Evolutionary conservation across 2,113 vertebrate genomes (phyloP).

Genomic region (Psittacula cyanocephala): DNA sequence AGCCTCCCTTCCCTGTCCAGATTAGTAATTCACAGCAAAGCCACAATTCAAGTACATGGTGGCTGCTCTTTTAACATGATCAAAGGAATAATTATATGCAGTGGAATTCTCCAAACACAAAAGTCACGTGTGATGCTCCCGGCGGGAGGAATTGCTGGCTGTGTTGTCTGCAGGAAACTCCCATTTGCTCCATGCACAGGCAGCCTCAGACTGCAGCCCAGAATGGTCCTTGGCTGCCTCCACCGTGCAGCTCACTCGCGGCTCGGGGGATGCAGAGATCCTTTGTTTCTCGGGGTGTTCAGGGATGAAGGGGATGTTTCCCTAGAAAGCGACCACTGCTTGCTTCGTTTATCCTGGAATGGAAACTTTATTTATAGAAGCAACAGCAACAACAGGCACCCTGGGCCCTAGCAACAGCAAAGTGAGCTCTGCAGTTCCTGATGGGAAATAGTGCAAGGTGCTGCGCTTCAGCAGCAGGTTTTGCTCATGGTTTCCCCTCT

Average conservation of each 20-base stretch:
- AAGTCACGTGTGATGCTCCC: conserved; percentile 62
- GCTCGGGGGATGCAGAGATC: not conserved
- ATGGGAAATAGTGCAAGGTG: not conserved
- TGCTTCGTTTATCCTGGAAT: conserved; percentile 31
- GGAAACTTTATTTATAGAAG: conserved; percentile 42
- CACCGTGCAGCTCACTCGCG: not conserved
- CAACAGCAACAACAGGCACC: not conserved
- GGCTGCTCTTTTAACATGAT: conserved; percentile 70
- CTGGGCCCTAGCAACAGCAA: conserved; percentile 32
- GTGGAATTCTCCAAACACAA: conserved; percentile 69
- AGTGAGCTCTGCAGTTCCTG: not conserved
- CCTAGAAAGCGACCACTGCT: not conserved
- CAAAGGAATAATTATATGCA: conserved; percentile 75
- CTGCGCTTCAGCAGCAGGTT: not conserved
- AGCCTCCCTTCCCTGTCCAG: conserved; percentile 18
- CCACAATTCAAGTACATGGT: conserved; percentile 34
- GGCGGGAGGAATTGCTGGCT: conserved; percentile 24
- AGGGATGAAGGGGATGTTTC: not conserved
- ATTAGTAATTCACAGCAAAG: conserved; percentile 61
- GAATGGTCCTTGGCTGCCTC: not conserved
- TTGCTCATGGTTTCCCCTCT: not conserved
- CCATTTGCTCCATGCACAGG: conserved; percentile 40
- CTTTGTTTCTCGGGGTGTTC: not conserved
- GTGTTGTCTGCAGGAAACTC: conserved; percentile 45
- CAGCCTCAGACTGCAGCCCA: conserved; percentile 54